phyloP scores from a whole-genome alignment of 2,888 invertebrate genomes.

The Hyposoter didymator region DNA sequence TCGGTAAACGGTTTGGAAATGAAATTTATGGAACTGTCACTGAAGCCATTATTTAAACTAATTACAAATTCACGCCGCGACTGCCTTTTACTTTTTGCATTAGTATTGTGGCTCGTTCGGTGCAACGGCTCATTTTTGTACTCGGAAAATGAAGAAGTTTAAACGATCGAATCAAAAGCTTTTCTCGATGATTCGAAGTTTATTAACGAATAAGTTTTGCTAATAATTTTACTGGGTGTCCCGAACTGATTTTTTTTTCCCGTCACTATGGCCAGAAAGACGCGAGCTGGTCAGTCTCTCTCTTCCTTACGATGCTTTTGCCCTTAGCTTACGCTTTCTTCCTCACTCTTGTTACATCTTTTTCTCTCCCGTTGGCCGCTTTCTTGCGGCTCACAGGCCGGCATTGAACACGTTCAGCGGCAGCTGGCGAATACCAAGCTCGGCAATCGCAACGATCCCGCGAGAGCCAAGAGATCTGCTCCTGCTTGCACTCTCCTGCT shows the following conservation, averaged over 20 bases:
- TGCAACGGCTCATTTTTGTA: not conserved
- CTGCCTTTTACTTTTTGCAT: not conserved
- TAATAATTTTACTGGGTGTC: slow-evolving; percentile 18
- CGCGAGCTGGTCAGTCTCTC: slow-evolving; percentile 39
- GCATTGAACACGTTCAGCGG: slow-evolving; percentile 83
- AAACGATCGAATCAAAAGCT: not conserved
- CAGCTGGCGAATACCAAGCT: slow-evolving; percentile 83
- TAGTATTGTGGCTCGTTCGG: not conserved
- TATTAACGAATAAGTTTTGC: slow-evolving; percentile 5
- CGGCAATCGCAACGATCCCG: slow-evolving; percentile 65
- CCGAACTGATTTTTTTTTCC: slow-evolving; percentile 36
- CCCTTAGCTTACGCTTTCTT: slow-evolving; percentile 42
- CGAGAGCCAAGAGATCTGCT: slow-evolving; percentile 61
- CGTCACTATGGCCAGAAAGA: slow-evolving; percentile 53
- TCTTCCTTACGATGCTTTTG: slow-evolving; percentile 60
- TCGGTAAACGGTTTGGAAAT: slow-evolving; percentile 14
- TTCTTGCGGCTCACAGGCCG: slow-evolving; percentile 80
- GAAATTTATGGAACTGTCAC: not conserved
- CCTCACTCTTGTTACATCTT: slow-evolving; percentile 44
- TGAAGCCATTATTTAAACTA: not conserved
- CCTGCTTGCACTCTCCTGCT: slow-evolving; percentile 56
- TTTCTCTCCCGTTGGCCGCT: slow-evolving; percentile 75
- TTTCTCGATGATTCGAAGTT: not conserved
- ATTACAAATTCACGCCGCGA: not conserved
- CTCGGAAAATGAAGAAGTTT: not conserved